A percentile compares a stretch with the other conserved stretches of the same genome.
These are phyloP conservation scores for Alentia gelatinosa DNA, from an alignment of 2,888 invertebrate genomes.

Conservation along the genomic window DNA sequence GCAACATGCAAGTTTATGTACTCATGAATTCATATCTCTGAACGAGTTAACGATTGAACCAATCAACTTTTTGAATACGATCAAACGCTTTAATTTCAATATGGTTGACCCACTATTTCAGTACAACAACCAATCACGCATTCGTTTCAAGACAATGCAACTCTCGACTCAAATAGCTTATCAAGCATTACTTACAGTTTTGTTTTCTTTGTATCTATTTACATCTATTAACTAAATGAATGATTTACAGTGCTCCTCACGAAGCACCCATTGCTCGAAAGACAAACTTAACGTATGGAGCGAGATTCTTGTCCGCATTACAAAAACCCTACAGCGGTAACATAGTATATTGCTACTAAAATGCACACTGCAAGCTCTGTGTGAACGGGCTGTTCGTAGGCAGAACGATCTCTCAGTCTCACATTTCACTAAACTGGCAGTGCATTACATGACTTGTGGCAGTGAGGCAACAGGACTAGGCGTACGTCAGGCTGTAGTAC, in stretches of 20 bases:
- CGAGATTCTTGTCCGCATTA: conserved; percentile 24
- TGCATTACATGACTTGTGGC: conserved; percentile 18
- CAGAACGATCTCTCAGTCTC: neutral
- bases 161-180: neutral
- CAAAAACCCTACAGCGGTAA: neutral
- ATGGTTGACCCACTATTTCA: neutral
- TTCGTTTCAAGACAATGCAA: conserved; percentile 38
- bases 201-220: neutral
- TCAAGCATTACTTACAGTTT: conserved; percentile 37
- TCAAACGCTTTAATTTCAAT: conserved; percentile 32
- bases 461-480: conserved; percentile 33
- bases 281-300: neutral
- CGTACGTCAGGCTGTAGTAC: neutral
- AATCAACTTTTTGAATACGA: neutral
- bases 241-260: neutral
- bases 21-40: neutral
- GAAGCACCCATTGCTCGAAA: neutral
- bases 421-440: conserved; percentile 11
- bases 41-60: conserved; percentile 2
- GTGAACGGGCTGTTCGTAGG: neutral
- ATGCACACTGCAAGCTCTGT: neutral
- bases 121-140: conserved; percentile 23
- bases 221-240: neutral
- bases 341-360: neutral
- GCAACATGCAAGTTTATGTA: neutral